phyloP scores from a whole-genome alignment of 2,797 vertebrate genomes.

The Spondyliosoma cantharus region DNA sequence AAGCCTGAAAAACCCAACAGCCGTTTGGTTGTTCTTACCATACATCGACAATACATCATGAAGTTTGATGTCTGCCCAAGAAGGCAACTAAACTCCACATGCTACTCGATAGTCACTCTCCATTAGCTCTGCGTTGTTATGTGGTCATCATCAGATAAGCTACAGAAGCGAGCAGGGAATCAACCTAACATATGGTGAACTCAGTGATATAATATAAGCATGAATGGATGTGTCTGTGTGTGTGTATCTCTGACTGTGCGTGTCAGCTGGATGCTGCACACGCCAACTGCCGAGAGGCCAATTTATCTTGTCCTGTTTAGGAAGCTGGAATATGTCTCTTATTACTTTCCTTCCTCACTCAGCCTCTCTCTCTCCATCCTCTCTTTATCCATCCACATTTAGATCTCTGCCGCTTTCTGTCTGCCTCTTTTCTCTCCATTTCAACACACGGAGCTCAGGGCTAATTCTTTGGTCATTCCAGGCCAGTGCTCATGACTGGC shows the following conservation, averaged over 20 bases:
- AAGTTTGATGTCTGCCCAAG: not conserved
- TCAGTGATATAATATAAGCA: slow-evolving; percentile 40
- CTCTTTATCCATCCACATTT: slow-evolving; percentile 13
- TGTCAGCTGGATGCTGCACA: slow-evolving; percentile 40
- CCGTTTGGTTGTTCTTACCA: not conserved
- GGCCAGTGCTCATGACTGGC: slow-evolving; percentile 18
- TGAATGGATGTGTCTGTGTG: slow-evolving; percentile 38
- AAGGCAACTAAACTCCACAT: not conserved
- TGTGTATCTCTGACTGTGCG: slow-evolving; percentile 22
- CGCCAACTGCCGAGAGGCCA: slow-evolving; percentile 58
- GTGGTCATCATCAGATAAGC: slow-evolving; percentile 30
- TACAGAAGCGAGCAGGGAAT: slow-evolving; percentile 41
- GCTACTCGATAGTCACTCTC: not conserved
- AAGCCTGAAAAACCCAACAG: not conserved
- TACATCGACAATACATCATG: not conserved
- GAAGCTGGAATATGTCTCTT: slow-evolving; percentile 37
- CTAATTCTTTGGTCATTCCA: slow-evolving; percentile 17
- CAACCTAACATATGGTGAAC: slow-evolving; percentile 40
- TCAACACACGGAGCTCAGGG: slow-evolving; percentile 9
- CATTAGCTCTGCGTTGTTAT: not conserved
- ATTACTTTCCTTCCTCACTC: slow-evolving; percentile 7
- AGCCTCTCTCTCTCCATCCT: not conserved
- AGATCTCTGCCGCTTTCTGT: slow-evolving; percentile 35
- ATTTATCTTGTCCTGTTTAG: slow-evolving; percentile 52
- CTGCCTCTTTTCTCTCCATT: slow-evolving; percentile 25